Percentiles rank a stretch among this genome's conserved stretches.
Evolutionary conservation across 2,113 vertebrate genomes (phyloP).

Genomic region (Bungarus multicinctus): DNA sequence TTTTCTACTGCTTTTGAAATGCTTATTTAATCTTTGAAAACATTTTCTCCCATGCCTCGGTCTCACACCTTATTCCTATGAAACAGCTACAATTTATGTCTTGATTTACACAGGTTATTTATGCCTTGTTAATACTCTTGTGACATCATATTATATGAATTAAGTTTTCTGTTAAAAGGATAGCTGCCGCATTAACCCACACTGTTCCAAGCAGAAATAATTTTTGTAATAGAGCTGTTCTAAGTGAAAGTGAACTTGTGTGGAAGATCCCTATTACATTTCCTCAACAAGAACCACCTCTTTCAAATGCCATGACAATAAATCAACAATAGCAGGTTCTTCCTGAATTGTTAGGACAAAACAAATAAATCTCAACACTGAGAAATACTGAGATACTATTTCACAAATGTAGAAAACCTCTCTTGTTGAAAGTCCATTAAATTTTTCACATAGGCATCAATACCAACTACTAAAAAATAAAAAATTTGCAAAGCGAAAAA

Average conservation of each 20-base stretch:
- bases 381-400: background rate
- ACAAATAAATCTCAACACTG: background rate
- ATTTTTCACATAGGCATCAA: background rate
- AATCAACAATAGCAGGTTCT: background rate
- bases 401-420: background rate
- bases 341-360: background rate
- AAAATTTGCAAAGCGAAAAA: background rate
- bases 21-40: background rate
- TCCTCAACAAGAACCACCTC: background rate
- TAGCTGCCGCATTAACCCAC: background rate
- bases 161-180: background rate
- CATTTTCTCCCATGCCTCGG: background rate
- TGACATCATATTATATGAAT: background rate
- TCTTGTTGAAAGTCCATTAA: constrained; percentile 1
- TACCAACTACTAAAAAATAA: background rate
- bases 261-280: background rate
- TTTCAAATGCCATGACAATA: background rate
- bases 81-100: background rate
- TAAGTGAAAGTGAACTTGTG: background rate
- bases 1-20: background rate
- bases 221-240: background rate
- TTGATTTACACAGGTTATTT: background rate
- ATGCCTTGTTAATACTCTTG: background rate
- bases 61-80: background rate
- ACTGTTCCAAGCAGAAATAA: background rate